Conservation (phyloP, 2,797 vertebrate genomes). For the Glossophaga mutica region DNA sequence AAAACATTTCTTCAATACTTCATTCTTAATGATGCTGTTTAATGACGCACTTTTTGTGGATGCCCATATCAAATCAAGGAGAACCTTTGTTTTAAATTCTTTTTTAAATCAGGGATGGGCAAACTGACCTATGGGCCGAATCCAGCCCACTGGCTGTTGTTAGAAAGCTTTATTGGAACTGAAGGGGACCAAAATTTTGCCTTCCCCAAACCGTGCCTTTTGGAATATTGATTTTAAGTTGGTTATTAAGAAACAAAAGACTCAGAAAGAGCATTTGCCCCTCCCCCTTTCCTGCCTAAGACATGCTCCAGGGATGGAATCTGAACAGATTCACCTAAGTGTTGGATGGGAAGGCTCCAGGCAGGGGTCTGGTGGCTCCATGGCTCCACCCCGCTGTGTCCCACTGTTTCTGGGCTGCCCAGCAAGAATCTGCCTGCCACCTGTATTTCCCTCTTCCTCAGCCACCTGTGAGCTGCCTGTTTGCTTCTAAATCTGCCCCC, state of each 20-base stretch:
- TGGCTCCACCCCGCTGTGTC: no score
- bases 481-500: background rate
- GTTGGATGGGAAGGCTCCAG: no score
- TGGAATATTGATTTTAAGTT: background rate
- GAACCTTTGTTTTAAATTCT: background rate
- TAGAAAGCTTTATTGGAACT: background rate
- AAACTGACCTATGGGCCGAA: background rate
- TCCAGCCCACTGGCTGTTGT: background rate
- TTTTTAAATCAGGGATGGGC: background rate
- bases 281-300: no score
- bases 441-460: no score
- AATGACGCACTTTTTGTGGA: background rate
- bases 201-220: background rate
- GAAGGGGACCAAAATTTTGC: background rate
- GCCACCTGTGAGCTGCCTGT: no score
- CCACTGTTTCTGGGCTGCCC: no score
- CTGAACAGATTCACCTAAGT: no score
- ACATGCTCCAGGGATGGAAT: no score
- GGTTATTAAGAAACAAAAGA: no score
- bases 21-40: background rate
- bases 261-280: no score
- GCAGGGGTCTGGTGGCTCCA: no score
- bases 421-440: no score
- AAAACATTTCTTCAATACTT: background rate
- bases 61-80: background rate